These are phyloP conservation scores for Anarhynchus alexandrinus DNA, from an alignment of 2,113 vertebrate genomes.

Conservation along the genomic window DNA sequence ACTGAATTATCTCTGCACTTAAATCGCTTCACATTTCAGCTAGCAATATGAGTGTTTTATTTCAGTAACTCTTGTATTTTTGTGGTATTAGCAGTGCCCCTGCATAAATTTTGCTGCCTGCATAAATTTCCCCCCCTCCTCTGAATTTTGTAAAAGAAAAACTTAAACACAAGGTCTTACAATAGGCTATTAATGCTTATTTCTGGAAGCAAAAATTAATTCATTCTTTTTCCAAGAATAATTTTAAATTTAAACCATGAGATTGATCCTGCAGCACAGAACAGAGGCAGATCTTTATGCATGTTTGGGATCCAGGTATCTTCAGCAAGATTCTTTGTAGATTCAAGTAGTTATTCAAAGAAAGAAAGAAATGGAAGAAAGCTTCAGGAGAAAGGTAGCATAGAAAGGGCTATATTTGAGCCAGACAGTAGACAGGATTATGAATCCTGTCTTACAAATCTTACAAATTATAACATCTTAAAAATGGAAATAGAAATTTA, in stretches of 20 bases:
- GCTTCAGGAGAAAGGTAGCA: background rate
- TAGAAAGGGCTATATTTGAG: background rate
- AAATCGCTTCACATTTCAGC: background rate
- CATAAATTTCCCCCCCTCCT: background rate
- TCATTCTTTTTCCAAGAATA: background rate
- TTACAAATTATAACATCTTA: fast-evolving
- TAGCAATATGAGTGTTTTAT: background rate
- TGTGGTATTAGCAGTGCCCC: background rate
- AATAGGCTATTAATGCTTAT: background rate
- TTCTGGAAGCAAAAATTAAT: background rate
- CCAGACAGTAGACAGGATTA: background rate
- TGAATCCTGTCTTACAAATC: background rate
- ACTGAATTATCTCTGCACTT: background rate
- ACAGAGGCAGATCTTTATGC: background rate
- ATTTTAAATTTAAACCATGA: background rate
- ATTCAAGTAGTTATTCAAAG: background rate
- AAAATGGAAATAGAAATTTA: background rate
- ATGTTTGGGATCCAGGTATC: background rate
- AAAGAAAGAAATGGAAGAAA: background rate
- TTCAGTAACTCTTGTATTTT: background rate
- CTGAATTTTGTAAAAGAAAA: background rate
- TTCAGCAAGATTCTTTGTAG: background rate
- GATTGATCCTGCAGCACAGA: background rate
- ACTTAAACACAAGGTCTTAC: background rate
- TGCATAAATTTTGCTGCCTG: background rate